Evolutionary conservation across 2,113 vertebrate genomes (phyloP).

Genomic region (Anguilla japonica): DNA sequence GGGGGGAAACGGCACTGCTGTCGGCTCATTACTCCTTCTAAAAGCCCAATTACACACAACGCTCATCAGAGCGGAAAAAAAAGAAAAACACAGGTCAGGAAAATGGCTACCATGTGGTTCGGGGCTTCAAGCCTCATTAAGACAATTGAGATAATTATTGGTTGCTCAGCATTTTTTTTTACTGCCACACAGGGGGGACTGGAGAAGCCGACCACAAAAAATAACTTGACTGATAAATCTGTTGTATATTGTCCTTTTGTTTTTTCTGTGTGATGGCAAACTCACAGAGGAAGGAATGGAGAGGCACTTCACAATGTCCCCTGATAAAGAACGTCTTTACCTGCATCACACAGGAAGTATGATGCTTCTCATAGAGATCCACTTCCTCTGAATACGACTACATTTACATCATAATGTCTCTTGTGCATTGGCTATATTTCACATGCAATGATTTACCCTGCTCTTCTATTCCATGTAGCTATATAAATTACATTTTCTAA

Average conservation of each 20-base stretch:
- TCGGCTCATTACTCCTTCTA: neutral
- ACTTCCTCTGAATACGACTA: neutral
- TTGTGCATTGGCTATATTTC: neutral
- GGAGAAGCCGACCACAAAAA: neutral
- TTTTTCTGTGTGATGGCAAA: neutral
- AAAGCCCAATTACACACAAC: neutral
- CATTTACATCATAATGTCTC: neutral
- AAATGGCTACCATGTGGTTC: neutral
- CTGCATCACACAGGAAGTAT: neutral
- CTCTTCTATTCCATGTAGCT: neutral
- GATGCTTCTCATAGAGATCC: neutral
- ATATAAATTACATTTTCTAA: neutral
- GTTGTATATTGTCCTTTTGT: neutral
- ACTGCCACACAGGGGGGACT: neutral
- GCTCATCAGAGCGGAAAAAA: neutral
- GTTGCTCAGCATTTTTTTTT: neutral
- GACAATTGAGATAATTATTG: neutral
- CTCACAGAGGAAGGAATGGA: too few species aligned
- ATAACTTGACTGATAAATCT: neutral
- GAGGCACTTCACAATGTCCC: neutral
- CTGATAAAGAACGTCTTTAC: neutral
- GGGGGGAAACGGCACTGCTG: neutral
- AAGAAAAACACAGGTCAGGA: neutral
- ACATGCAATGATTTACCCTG: neutral
- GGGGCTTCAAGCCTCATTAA: slow-evolving; percentile 1